phyloP scores from a whole-genome alignment of 2,113 vertebrate species.

The Ammodytes marinus region DNA sequence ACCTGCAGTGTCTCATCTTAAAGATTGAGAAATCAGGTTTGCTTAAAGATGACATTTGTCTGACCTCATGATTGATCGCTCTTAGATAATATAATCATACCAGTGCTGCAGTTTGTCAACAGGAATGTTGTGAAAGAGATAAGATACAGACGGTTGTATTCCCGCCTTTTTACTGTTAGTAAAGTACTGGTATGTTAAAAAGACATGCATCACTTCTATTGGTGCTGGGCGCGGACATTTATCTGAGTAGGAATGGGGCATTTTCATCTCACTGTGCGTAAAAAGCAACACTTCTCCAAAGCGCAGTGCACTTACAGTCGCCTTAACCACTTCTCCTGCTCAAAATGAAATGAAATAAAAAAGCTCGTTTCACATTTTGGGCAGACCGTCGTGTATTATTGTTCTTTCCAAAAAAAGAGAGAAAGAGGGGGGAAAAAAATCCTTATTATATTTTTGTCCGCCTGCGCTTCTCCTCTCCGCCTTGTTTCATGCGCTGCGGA shows the following conservation, averaged over 20 bases:
- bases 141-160: not conserved
- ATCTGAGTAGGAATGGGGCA: not conserved
- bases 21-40: not conserved
- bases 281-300: not conserved
- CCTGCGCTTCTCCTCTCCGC: conserved; percentile 62
- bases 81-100: not conserved
- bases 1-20: not conserved
- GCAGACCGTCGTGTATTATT: not conserved
- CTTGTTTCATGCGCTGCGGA: conserved; percentile 60
- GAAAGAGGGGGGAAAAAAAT: not conserved
- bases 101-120: not conserved
- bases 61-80: not conserved
- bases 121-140: not conserved
- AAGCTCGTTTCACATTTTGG: not conserved
- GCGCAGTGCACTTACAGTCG: not conserved
- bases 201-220: not conserved
- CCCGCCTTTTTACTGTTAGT: not conserved
- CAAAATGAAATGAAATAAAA: not conserved
- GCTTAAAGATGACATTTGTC: not conserved
- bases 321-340: not conserved
- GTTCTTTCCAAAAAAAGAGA: conserved; percentile 13
- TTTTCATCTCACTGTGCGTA: conserved; percentile 1
- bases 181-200: not conserved
- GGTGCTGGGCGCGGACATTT: not conserved
- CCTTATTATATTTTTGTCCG: conserved; percentile 6